Conservation (phyloP, 2,888 invertebrate genomes). For the Blastobasis lacticolella region DNA sequence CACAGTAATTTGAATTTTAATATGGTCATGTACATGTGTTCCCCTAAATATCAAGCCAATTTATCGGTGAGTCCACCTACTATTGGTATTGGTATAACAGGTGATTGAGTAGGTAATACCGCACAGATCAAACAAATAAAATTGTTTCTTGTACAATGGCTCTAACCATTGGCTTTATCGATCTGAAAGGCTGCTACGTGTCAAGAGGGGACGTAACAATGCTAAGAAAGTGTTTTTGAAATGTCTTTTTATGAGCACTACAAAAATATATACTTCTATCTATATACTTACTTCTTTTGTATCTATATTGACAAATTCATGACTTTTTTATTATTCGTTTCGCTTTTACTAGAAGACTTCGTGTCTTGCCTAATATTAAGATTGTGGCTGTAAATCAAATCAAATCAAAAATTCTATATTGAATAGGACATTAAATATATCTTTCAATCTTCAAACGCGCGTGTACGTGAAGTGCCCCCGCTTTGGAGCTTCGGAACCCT, state of each 20-base stretch:
- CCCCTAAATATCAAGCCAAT: too few species aligned
- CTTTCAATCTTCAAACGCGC: too few species aligned
- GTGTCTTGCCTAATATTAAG: conserved; percentile 5
- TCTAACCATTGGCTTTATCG: neutral
- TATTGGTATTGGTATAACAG: too few species aligned
- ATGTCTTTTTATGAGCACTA: neutral
- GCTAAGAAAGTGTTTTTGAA: neutral
- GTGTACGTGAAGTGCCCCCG: too few species aligned
- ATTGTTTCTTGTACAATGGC: neutral
- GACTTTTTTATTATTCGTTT: neutral
- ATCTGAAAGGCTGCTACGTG: neutral
- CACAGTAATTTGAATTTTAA: too few species aligned
- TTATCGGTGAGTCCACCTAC: too few species aligned
- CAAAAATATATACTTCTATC: neutral
- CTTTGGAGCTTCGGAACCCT: too few species aligned
- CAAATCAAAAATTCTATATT: too few species aligned
- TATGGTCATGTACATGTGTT: too few species aligned
- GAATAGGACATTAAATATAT: too few species aligned
- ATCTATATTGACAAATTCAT: neutral
- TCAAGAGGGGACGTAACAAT: neutral
- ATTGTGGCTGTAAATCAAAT: neutral
- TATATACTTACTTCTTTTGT: neutral
- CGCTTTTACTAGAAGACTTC: neutral
- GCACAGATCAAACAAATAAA: neutral
- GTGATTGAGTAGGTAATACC: too few species aligned